Base-by-base conservation (phyloP, 2,113 vertebrate species). In the Eupsittula cactorum region DNA sequence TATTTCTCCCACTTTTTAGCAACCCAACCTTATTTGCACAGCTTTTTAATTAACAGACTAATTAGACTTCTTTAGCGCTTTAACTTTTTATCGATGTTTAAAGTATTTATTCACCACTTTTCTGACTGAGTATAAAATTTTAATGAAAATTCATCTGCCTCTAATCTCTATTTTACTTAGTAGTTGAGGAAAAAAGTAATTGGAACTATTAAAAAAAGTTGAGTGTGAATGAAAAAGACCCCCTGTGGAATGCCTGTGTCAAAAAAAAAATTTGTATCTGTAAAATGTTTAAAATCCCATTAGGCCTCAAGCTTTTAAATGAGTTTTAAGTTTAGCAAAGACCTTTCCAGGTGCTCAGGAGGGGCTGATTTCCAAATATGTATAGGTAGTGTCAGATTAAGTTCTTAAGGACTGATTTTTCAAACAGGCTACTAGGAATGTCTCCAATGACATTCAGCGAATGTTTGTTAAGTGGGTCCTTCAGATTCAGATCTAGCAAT, bases 371-470 rank as follows among this genome's bases (percentile, higher is more conserved):
- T 97, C 59, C 52, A 68, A 84, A 69, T 87, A 44, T 67, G 29
- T 71, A 41, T 49, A 79, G 7, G 24, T 79, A 50, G 31, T 62
- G 57, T 82, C 74, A 89, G 74, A 75, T 88, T 73, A 82, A 71
- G 47, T 77, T 90, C 67, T 69, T 90, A 81, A 86, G 35, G 33
- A 59, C 31, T 57, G 68, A 65, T 82, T 87, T 95, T 94, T 89
- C 53, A 41, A 35, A 57, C 35, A 39, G 39, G 6, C 20, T 70
- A 5, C 53, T 75, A 37, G 33, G 33, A 84, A 52, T 47, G 6
- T 79, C 52, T 97, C 84, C 62, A 47, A 1, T n/a, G 70, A 91
- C 70, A 69, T 59, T 71, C 82, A 77, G 44, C 20, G 85, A 91
- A 62, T 65, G 6, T 18, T 87, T 70, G 6, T 83, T 79, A 90